Evolutionary conservation across 2,888 invertebrate species (phyloP).

Genomic region (Celastrina argiolus): DNA sequence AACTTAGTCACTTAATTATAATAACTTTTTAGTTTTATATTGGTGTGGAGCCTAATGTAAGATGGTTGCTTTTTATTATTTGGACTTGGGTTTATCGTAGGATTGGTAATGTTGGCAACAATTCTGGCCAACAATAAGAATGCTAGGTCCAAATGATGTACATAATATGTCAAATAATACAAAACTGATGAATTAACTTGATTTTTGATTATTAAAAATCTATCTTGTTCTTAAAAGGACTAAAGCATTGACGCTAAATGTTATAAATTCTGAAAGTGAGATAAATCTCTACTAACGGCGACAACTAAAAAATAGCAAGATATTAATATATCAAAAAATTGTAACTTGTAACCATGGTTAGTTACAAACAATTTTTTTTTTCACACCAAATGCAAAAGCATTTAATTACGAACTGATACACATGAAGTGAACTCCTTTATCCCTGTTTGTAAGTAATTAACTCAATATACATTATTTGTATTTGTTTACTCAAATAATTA

Average conservation of each 20-base stretch:
- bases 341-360: no score
- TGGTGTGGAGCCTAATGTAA: slow-evolving; percentile 54
- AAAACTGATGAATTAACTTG: background rate
- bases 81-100: slow-evolving; percentile 62
- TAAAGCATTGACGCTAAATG: background rate
- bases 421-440: no score
- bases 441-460: no score
- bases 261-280: background rate
- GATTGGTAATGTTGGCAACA: slow-evolving; percentile 41
- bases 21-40: slow-evolving; percentile 61
- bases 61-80: slow-evolving; percentile 58
- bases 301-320: no score
- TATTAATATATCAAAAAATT: no score
- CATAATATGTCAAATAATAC: background rate
- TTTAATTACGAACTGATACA: background rate
- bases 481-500: no score
- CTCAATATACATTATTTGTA: no score
- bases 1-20: slow-evolving; percentile 65
- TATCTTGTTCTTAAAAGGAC: background rate
- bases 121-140: background rate
- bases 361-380: no score
- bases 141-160: slow-evolving; percentile 9
- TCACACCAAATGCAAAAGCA: background rate
- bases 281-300: background rate
- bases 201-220: background rate